Percentiles rank a stretch among this genome's conserved stretches.
These are phyloP conservation scores for Brienomyrus brachyistius DNA, from an alignment of 2,113 vertebrate species.

Conservation along the genomic window DNA sequence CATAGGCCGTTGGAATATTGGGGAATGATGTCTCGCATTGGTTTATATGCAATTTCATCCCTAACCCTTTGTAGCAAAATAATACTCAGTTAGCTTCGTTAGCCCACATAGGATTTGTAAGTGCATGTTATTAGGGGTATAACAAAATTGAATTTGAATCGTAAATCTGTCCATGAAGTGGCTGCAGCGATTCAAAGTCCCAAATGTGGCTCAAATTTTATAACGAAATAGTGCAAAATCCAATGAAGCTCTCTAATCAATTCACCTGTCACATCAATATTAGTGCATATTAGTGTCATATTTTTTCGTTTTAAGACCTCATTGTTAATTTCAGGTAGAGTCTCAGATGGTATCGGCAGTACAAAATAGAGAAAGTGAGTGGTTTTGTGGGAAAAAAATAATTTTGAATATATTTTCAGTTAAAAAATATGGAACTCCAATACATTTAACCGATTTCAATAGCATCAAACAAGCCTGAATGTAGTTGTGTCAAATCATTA, in stretches of 20 bases:
- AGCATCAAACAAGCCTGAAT: not conserved
- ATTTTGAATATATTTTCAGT: not conserved
- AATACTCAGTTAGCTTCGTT: not conserved
- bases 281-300: not conserved
- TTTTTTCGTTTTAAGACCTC: not conserved
- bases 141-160: not conserved
- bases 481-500: not conserved
- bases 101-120: not conserved
- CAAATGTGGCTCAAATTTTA: not conserved
- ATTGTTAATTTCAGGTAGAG: not conserved
- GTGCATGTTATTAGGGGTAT: not conserved
- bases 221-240: not conserved
- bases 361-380: not conserved
- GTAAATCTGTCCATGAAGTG: not conserved
- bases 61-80: not conserved
- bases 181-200: not conserved
- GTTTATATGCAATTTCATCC: not conserved
- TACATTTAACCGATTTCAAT: not conserved
- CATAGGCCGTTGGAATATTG: not conserved
- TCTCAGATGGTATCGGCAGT: not conserved
- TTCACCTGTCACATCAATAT: not conserved
- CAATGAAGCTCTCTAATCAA: not conserved
- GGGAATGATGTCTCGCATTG: not conserved
- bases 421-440: not conserved
- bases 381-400: not conserved